A percentile compares a stretch with the other conserved stretches of the same genome.
Conservation (phyloP, 2,113 vertebrate species). For the Cepphus grylle region DNA sequence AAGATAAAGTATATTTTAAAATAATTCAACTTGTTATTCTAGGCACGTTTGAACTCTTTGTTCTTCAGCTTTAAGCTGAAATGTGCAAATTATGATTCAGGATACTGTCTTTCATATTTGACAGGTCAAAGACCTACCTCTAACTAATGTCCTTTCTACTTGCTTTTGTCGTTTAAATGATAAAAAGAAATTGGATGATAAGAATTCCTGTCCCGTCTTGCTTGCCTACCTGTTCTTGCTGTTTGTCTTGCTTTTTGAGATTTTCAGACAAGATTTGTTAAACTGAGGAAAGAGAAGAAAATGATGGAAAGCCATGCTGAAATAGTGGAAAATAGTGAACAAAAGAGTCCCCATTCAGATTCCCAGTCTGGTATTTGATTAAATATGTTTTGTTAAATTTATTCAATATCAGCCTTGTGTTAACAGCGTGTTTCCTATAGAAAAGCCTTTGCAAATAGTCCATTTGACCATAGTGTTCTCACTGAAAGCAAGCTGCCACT, state of each 20-base stretch:
- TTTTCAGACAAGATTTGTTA: constrained; percentile 74
- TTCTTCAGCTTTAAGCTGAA: not conserved
- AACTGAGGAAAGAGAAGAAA: constrained; percentile 68
- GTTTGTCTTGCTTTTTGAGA: constrained; percentile 50
- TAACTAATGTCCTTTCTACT: not conserved
- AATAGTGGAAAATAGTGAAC: constrained; percentile 38
- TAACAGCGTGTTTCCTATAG: not conserved
- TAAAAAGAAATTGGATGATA: constrained; percentile 14
- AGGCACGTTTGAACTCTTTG: not conserved
- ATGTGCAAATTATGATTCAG: constrained; percentile 12
- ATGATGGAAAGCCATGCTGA: not conserved
- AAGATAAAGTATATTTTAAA: not conserved
- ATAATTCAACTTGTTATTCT: not conserved
- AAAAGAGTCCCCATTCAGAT: constrained; percentile 36
- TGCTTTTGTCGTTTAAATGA: not conserved
- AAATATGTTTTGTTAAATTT: not conserved
- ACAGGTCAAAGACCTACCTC: not conserved
- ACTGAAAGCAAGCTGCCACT: constrained; percentile 5
- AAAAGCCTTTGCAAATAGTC: not conserved
- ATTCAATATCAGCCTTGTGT: not conserved
- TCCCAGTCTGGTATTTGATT: constrained; percentile 56
- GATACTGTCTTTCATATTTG: not conserved
- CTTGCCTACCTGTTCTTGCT: constrained; percentile 11
- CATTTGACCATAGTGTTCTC: not conserved
- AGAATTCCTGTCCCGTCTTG: not conserved